Evolutionary conservation across 1,140 invertebrate species (phyloP).

Genomic region (Musca domestica): DNA sequence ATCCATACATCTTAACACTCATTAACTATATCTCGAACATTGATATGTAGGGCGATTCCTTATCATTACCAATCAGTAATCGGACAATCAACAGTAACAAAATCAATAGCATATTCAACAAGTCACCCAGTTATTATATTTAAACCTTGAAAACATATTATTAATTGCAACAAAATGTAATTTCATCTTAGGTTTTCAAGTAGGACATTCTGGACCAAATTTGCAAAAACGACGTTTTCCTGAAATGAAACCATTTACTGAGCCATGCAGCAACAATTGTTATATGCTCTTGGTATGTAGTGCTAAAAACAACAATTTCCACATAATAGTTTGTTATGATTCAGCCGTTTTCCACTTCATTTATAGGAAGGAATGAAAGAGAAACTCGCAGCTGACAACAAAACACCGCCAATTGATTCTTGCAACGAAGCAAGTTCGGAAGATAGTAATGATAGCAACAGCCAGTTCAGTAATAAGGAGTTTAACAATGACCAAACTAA

Average conservation of each 20-base stretch:
- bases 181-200: conserved; percentile 75
- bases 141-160: no score
- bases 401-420: conserved; percentile 76
- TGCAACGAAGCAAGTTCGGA: conserved; percentile 91
- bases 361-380: conserved; percentile 77
- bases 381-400: conserved; percentile 70
- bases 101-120: not conserved
- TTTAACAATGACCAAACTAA: conserved; percentile 46
- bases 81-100: conserved; percentile 5
- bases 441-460: conserved; percentile 87
- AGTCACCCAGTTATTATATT: no score
- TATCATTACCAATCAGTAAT: conserved; percentile 4
- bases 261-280: conserved; percentile 85
- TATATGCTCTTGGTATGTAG: conserved; percentile 80
- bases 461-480: conserved; percentile 52
- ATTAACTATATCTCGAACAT: conserved; percentile 2
- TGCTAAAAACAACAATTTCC: not conserved
- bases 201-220: conserved; percentile 88
- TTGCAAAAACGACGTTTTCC: conserved; percentile 84
- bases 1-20: conserved; percentile 5
- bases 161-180: no score
- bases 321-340: conserved; percentile 6
- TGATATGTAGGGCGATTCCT: not conserved
- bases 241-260: conserved; percentile 81
- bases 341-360: conserved; percentile 26